Conservation (phyloP, 2,797 vertebrate genomes). For the Phataginus tricuspis region DNA sequence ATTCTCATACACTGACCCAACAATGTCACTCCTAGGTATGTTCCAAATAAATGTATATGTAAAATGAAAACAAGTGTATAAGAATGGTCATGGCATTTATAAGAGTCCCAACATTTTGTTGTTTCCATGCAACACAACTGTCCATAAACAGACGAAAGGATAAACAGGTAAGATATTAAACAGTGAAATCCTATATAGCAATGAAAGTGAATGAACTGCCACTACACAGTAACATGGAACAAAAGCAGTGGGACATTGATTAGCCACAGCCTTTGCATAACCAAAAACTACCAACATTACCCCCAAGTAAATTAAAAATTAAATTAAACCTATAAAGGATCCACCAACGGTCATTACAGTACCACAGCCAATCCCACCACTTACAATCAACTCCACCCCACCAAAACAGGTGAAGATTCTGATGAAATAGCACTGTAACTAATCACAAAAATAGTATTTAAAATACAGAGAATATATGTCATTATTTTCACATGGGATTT, state of each 20-base stretch:
- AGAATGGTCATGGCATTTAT: background rate
- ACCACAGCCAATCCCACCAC: too few relatives aligned
- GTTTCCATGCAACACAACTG: background rate
- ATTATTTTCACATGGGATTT: too few relatives aligned
- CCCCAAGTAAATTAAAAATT: too few relatives aligned
- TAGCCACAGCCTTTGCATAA: too few relatives aligned
- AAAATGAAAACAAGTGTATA: background rate
- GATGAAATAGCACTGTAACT: too few relatives aligned
- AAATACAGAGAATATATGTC: too few relatives aligned
- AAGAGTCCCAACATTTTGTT: background rate
- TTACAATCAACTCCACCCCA: too few relatives aligned
- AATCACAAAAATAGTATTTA: too few relatives aligned
- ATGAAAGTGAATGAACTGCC: background rate
- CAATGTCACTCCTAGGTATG: background rate
- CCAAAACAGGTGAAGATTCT: too few relatives aligned
- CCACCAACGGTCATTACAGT: too few relatives aligned
- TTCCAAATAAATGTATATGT: background rate
- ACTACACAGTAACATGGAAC: background rate
- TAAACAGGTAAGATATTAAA: background rate
- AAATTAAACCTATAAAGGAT: too few relatives aligned
- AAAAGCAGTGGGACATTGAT: background rate
- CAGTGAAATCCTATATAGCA: background rate
- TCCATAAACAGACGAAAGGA: background rate
- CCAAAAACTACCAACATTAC: too few relatives aligned
- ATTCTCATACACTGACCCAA: background rate